phyloP scores from a whole-genome alignment of 2,113 vertebrate genomes.

The Aythya baeri region DNA sequence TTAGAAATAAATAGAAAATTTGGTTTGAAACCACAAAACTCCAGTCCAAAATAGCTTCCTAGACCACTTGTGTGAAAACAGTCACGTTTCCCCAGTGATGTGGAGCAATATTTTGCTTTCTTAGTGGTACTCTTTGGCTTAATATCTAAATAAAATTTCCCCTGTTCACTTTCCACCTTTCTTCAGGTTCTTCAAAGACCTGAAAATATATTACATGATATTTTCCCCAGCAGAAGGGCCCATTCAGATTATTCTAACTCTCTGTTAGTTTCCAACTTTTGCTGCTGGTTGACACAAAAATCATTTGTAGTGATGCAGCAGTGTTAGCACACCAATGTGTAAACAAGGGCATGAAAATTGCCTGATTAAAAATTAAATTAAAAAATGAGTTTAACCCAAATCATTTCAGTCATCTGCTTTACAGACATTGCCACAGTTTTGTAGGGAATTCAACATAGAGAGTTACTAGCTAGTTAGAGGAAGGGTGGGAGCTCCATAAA shows the following conservation, averaged over 20 bases:
- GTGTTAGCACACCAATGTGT: not conserved
- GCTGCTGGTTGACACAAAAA: not conserved
- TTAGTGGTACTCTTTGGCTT: not conserved
- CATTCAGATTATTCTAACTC: not conserved
- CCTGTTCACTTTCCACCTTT: not conserved
- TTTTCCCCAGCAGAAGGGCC: not conserved
- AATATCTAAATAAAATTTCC: not conserved
- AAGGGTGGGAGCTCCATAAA: not conserved
- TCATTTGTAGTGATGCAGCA: not conserved
- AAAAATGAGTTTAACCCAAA: not conserved
- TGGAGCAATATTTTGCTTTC: not conserved
- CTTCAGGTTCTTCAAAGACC: not conserved
- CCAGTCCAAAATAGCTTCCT: not conserved
- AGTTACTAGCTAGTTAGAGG: not conserved
- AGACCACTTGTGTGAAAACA: not conserved
- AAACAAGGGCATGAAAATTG: not conserved
- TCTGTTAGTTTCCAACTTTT: not conserved
- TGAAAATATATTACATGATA: not conserved
- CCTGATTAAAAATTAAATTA: not conserved
- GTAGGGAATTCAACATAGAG: not conserved
- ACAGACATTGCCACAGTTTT: not conserved
- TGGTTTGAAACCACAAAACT: not conserved
- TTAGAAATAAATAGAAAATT: not conserved
- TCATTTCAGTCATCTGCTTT: not conserved
- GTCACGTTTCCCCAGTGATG: not conserved